Percentiles rank a stretch among this genome's conserved stretches.
Evolutionary conservation across 2,797 vertebrate species (phyloP).

Genomic region (Antrozous pallidus): DNA sequence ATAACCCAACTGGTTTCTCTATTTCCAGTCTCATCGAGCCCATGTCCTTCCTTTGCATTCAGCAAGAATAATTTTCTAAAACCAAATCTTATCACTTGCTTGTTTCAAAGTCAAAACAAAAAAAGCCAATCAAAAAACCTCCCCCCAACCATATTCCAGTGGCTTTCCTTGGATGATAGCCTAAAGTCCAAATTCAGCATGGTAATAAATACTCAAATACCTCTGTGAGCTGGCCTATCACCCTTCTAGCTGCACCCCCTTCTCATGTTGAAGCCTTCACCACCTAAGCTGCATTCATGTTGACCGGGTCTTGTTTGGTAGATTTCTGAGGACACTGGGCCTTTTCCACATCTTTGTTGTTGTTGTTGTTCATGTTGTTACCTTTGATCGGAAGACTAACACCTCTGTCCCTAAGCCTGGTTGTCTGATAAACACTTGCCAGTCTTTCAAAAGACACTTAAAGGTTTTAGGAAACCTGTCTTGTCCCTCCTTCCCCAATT

Average conservation of each 20-base stretch:
- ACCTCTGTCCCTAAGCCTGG: not conserved
- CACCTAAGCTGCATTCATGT: not conserved
- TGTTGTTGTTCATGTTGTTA: not conserved
- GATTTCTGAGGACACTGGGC: not conserved
- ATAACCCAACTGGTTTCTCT: not conserved
- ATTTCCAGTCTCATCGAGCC: not conserved
- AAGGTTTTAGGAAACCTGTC: not conserved
- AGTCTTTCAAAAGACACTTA: not conserved
- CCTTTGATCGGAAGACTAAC: not conserved
- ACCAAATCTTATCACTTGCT: not conserved
- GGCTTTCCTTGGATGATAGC: not conserved
- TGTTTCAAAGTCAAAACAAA: not conserved
- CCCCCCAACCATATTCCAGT: not conserved
- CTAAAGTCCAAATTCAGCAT: not conserved
- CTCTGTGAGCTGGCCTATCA: not conserved
- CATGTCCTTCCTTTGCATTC: not conserved
- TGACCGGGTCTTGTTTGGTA: not conserved
- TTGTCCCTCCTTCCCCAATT: not conserved
- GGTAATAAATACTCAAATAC: rapidly evolving
- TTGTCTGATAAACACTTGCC: not conserved
- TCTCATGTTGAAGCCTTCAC: not conserved
- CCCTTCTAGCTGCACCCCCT: not conserved
- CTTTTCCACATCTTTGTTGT: not conserved
- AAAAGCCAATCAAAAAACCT: not conserved
- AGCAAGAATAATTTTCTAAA: slow-evolving; percentile 7